Base-by-base conservation (phyloP, 2,888 invertebrate species). In the Melanostoma scalare region DNA sequence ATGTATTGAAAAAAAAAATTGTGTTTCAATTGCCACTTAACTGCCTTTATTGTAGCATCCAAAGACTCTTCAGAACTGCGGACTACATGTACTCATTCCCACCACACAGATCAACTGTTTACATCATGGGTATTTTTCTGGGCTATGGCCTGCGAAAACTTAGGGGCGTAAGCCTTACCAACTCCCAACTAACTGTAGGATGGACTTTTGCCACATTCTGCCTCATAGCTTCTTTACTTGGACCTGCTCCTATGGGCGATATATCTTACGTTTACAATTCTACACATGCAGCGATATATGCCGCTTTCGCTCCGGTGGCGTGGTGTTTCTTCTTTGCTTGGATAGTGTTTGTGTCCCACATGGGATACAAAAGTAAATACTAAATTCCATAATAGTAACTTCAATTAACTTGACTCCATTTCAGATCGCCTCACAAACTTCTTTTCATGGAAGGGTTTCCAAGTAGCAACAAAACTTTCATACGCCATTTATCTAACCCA, bases 401-500 rank as follows among this genome's bases (percentile, higher is more conserved):
- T 3, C 20, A 56, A 36, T n/a, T 42, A 20, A 44, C 44, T 61
- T 30, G 30, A 46, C 9, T 52, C 63, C 6, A 61, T 91, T 92
- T 2, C 86, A 94, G 94, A 93, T 87, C 90, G 91, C 86, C 79
- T 94, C 3, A 93, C 93, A 9, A 89, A 89, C 78, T 80, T 94
- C 48, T 92, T 94, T 60, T 92, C 93, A 6, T 93, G 93, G 93
- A 92, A 91, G 86, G 93, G 93, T 55, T 95, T 94, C 88, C 91
- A 93, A 86, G 90, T 95, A 6, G 93, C 93, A 87, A 95, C 95
- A 6, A 93, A 94, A 88, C 91, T 95, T n/a, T 94, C 95, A 42
- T 95, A 95, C 88, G 93, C 94, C 40, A 92, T 95, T 65, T 95
- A 95, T 88, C 90, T 95, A 78, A 94, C 94, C 35, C 95, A 95